phyloP scores from a whole-genome alignment of 2,113 vertebrate species.

The Centrocercus urophasianus region DNA sequence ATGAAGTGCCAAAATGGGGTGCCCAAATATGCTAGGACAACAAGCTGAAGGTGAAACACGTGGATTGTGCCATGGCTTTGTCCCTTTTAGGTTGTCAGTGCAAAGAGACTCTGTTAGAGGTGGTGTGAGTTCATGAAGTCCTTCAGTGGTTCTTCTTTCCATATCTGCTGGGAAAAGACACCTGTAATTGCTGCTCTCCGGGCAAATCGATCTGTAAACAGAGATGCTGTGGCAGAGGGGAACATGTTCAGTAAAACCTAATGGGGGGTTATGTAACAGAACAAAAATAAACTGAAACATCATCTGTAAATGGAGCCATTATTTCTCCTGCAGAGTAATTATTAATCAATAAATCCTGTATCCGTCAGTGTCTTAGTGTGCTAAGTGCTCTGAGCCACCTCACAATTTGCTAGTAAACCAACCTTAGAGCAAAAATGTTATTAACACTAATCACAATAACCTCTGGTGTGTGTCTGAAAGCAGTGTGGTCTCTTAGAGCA shows the following conservation, averaged over 20 bases:
- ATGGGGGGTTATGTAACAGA: not conserved
- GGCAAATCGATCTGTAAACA: not conserved
- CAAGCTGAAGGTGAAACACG: not conserved
- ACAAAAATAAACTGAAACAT: not conserved
- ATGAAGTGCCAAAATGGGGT: not conserved
- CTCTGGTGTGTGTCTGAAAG: not conserved
- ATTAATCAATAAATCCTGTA: slow-evolving; percentile 30
- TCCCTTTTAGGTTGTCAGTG: not conserved
- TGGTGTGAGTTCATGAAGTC: not conserved
- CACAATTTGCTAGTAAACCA: not conserved
- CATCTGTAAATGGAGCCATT: not conserved
- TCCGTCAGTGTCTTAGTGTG: not conserved
- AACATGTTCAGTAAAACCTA: not conserved
- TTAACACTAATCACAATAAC: not conserved
- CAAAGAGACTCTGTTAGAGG: not conserved
- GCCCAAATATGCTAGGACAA: fast-evolving
- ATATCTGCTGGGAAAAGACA: not conserved
- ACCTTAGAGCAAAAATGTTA: not conserved
- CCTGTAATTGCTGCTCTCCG: not conserved
- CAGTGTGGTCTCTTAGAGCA: not conserved
- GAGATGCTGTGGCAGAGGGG: not conserved
- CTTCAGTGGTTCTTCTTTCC: not conserved
- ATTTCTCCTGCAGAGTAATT: slow-evolving; percentile 16
- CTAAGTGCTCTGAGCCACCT: not conserved
- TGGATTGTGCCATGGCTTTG: not conserved